Percentiles rank a stretch among this genome's conserved stretches.
phyloP scores from a whole-genome alignment of 2,113 vertebrate genomes.

The Trachemys scripta region DNA sequence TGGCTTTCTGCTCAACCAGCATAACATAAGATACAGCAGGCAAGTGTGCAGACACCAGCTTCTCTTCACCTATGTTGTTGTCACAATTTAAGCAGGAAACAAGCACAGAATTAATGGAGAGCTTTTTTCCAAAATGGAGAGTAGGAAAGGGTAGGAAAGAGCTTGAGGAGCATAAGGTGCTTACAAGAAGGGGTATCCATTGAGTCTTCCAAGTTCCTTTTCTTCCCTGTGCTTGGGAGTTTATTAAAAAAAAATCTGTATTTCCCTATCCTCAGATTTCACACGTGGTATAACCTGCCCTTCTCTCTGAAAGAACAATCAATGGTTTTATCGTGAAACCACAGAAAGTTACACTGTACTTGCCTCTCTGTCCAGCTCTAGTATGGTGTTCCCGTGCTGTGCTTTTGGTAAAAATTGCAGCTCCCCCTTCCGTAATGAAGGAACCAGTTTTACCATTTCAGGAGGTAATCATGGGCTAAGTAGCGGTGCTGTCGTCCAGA shows the following conservation, averaged over 20 bases:
- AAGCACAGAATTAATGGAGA: not conserved
- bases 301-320: not conserved
- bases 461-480: not conserved
- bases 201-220: not conserved
- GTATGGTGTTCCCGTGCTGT: not conserved
- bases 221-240: not conserved
- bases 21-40: not conserved
- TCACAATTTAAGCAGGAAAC: not conserved
- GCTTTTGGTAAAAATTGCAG: not conserved
- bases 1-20: not conserved
- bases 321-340: not conserved
- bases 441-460: not conserved
- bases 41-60: not conserved
- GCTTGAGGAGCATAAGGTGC: not conserved
- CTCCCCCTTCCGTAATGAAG: not conserved
- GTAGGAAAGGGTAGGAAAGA: not conserved
- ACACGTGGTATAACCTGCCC: not conserved
- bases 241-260: not conserved
- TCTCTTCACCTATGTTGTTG: not conserved
- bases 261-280: not conserved
- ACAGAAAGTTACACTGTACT: not conserved
- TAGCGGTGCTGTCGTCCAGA: not conserved
- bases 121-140: not conserved
- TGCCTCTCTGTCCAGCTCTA: not conserved
- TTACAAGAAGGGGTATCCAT: not conserved